phyloP scores from a whole-genome alignment of 2,113 vertebrate species.

The Pogona vitticeps region DNA sequence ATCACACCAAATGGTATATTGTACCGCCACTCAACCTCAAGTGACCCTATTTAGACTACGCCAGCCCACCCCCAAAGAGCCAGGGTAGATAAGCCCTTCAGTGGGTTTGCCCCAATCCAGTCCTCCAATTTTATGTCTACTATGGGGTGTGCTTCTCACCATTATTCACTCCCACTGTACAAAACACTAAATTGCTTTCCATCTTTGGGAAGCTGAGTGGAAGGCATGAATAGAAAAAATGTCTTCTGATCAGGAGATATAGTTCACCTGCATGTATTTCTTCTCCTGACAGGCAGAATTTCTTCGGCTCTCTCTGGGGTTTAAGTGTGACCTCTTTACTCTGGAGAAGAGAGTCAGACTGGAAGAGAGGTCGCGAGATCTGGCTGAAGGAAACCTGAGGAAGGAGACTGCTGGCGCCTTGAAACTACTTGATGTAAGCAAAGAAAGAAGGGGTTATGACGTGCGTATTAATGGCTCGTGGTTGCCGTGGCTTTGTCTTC shows the following conservation, averaged over 20 bases:
- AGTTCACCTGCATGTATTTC: background rate
- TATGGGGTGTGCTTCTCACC: too few relatives aligned
- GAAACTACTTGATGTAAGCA: slow-evolving; percentile 86
- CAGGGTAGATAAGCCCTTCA: too few relatives aligned
- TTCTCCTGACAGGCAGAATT: slow-evolving; percentile 85
- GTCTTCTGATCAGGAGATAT: background rate
- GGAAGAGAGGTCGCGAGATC: slow-evolving; percentile 91
- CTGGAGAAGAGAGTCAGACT: slow-evolving; percentile 92
- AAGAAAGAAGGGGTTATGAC: background rate
- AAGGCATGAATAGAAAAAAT: background rate
- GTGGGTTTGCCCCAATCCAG: too few relatives aligned
- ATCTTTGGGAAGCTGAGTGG: too few relatives aligned
- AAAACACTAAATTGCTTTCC: background rate
- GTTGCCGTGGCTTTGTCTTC: background rate
- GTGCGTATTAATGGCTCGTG: too few relatives aligned
- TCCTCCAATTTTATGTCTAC: too few relatives aligned
- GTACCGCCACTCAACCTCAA: too few relatives aligned
- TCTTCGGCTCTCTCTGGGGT: slow-evolving; percentile 90
- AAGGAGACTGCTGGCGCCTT: slow-evolving; percentile 90
- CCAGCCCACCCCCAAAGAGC: too few relatives aligned
- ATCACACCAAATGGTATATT: too few relatives aligned
- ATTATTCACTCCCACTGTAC: too few relatives aligned
- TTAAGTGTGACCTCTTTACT: slow-evolving; percentile 96
- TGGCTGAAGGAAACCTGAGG: slow-evolving; percentile 94
- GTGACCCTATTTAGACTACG: too few relatives aligned